Evolutionary conservation across 2,113 vertebrate genomes (phyloP), one percentile per base, ranked within the genome.

Genomic region (Tauraco erythrolophus): DNA sequence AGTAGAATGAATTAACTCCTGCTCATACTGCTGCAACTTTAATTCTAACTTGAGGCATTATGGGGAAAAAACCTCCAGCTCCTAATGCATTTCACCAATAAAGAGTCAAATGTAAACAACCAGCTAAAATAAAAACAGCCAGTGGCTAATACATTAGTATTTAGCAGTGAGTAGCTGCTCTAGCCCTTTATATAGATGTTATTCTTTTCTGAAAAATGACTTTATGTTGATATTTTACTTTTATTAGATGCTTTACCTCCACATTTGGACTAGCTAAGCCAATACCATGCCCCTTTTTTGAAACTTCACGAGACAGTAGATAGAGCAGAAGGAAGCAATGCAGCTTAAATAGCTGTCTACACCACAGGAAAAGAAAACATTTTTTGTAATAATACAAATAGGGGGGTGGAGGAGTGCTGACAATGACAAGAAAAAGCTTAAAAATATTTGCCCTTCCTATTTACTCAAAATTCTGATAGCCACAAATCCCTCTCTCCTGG

Each of bases 1-100:
- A 95, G 74, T 77, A 96, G 95, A 98, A 96, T 97, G 84, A 98
- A 98, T 97, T 97, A 97, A 95, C 94, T 98, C 92, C 95, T 94
- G 86, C 86, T 94, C 94, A 74, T 83, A 65, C 58, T 87, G 94
- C 88, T 97, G 82, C 94, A 96, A 96, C 94, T 91, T 94, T 94
- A 97, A 97, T 98, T 98, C 88, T 96, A 83, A 88, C 97, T 97
- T 30, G 71, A 97, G 96, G 96, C 91, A 17, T 41, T 76, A 87
- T 30, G 46, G 64, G 82, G 51, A 10, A 76, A 79, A 96, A 87
- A 4, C 6, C 80, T 82, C 30, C 2, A 4, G 17, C 68, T 92
- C 84, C 70, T 78, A 75, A 35, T 41, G 39, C 35, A 86, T 86
- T 89, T 93, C 60, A 68, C 27, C 33, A 91, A 30, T 13, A 61